These are phyloP conservation scores for Orthosia cruda DNA, from an alignment of 2,888 invertebrate genomes.

Conservation along the genomic window DNA sequence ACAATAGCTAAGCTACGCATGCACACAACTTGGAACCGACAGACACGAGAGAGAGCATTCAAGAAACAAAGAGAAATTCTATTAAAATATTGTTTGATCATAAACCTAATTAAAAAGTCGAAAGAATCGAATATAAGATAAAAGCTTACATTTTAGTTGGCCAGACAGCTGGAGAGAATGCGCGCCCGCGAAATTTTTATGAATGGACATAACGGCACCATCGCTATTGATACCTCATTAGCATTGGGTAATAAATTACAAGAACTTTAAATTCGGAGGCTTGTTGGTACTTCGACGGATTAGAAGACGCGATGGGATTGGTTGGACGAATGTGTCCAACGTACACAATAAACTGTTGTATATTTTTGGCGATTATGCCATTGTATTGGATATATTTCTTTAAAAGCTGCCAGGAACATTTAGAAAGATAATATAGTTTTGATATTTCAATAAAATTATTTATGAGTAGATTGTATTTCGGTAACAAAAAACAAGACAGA, in stretches of 20 bases:
- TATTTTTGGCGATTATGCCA: slow-evolving; percentile 46
- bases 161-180: slow-evolving; percentile 63
- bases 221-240: slow-evolving; percentile 84
- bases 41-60: slow-evolving; percentile 5
- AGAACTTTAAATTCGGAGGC: slow-evolving; percentile 69
- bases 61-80: slow-evolving; percentile 6
- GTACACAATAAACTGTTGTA: slow-evolving; percentile 27
- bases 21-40: background rate
- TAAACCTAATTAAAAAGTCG: slow-evolving; percentile 18
- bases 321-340: slow-evolving; percentile 28
- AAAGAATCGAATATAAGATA: slow-evolving; percentile 30
- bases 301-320: slow-evolving; percentile 46
- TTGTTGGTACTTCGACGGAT: slow-evolving; percentile 63
- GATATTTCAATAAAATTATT: slow-evolving; percentile 5
- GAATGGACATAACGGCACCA: slow-evolving; percentile 85
- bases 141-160: slow-evolving; percentile 40
- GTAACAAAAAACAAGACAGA: slow-evolving; percentile 22
- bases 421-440: slow-evolving; percentile 25
- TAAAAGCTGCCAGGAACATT: background rate
- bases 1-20: slow-evolving; percentile 1
- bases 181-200: slow-evolving; percentile 77
- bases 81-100: background rate
- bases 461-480: slow-evolving; percentile 22
- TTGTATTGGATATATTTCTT: slow-evolving; percentile 1
- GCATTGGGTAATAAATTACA: slow-evolving; percentile 83